Conservation (phyloP, 2,797 vertebrate genomes). For the Catostomus latipinnis region DNA sequence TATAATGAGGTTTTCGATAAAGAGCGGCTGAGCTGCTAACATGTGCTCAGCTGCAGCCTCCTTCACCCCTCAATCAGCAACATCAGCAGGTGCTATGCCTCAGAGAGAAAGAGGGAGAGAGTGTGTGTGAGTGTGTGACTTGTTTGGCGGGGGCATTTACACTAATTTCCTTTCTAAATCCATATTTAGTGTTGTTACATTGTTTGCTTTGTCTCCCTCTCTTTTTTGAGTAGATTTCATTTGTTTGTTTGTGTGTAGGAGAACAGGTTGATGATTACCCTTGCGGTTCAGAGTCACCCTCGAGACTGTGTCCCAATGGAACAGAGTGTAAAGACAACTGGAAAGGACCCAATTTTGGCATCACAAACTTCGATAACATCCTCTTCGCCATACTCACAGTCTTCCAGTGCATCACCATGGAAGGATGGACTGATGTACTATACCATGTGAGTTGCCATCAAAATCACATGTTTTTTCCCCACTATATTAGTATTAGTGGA, state of each 20-base stretch:
- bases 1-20: slow-evolving; percentile 39
- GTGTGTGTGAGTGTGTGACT: slow-evolving; percentile 6
- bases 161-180: slow-evolving; percentile 54
- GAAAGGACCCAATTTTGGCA: slow-evolving; percentile 95
- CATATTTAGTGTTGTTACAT: slow-evolving; percentile 45
- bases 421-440: slow-evolving; percentile 92
- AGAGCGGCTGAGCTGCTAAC: slow-evolving; percentile 43
- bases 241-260: slow-evolving; percentile 66
- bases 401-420: slow-evolving; percentile 93
- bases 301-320: slow-evolving; percentile 84
- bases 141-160: neutral
- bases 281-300: slow-evolving; percentile 84
- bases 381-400: slow-evolving; percentile 94
- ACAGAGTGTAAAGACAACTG: slow-evolving; percentile 85
- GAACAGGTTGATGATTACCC: slow-evolving; percentile 86
- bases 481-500: too few species aligned
- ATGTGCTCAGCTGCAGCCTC: slow-evolving; percentile 46
- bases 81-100: slow-evolving; percentile 44
- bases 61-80: slow-evolving; percentile 40
- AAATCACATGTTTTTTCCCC: too few species aligned
- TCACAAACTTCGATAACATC: slow-evolving; percentile 99
- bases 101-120: neutral
- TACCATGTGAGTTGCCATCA: slow-evolving; percentile 81
- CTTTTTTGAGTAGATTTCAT: neutral
- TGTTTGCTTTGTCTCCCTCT: neutral